These are phyloP conservation scores for Quiscalus mexicanus DNA, from an alignment of 2,113 vertebrate species.

Conservation along the genomic window DNA sequence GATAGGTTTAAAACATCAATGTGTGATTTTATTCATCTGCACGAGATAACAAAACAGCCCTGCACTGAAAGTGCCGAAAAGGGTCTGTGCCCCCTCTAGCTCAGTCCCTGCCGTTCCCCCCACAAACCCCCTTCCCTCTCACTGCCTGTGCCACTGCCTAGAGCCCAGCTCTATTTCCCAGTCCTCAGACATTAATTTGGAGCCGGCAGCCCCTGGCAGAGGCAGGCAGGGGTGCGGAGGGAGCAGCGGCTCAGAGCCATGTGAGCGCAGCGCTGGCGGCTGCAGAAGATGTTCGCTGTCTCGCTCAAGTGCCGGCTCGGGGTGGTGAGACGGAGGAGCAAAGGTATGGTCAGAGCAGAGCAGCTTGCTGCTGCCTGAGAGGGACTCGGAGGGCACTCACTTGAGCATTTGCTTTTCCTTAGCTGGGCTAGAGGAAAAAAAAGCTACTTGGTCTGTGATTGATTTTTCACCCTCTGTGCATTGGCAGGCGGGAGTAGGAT, in stretches of 20 bases:
- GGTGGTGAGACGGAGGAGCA: slow-evolving; percentile 85
- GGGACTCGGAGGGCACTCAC: neutral
- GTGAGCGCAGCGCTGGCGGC: slow-evolving; percentile 71
- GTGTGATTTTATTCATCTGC: slow-evolving; percentile 59
- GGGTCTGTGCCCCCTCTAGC: neutral
- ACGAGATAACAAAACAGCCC: slow-evolving; percentile 15
- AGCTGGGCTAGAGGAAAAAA: neutral
- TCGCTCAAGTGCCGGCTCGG: slow-evolving; percentile 90
- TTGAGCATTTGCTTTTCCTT: neutral
- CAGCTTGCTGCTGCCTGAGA: neutral
- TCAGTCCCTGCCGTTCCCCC: neutral
- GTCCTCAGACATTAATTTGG: slow-evolving; percentile 22
- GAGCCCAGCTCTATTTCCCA: slow-evolving; percentile 19
- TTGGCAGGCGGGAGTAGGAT: neutral
- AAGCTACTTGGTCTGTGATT: neutral
- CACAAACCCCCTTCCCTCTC: neutral
- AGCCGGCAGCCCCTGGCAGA: slow-evolving; percentile 60
- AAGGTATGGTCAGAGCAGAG: slow-evolving; percentile 75
- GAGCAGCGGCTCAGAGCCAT: slow-evolving; percentile 71
- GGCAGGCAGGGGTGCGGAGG: slow-evolving; percentile 60
- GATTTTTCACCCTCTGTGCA: neutral
- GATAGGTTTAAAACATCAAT: slow-evolving; percentile 68
- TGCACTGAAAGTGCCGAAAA: neutral
- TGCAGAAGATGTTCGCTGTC: slow-evolving; percentile 85
- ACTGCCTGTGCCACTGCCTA: slow-evolving; percentile 17